Evolutionary conservation across 2,797 vertebrate species (phyloP).

Genomic region (Bovichtus diacanthus): DNA sequence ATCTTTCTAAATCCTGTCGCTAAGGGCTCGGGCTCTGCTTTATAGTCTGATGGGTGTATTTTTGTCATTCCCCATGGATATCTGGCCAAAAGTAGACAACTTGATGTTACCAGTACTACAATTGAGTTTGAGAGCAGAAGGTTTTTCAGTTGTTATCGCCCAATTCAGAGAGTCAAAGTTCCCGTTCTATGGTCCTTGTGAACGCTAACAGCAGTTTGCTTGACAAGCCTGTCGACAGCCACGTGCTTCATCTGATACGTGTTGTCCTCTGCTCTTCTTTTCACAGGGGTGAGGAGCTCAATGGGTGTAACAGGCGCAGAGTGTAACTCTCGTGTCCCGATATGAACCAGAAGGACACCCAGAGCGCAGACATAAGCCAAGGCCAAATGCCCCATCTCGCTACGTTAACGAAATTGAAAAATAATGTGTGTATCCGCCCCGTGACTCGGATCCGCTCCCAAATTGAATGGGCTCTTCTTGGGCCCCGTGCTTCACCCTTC

Average conservation of each 20-base stretch:
- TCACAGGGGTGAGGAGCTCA: not conserved
- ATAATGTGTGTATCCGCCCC: no score
- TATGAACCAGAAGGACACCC: not conserved
- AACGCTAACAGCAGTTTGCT: not conserved
- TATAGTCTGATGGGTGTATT: conserved; percentile 22
- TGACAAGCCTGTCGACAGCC: not conserved
- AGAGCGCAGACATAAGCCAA: no score
- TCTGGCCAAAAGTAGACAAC: conserved; percentile 9
- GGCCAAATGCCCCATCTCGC: no score
- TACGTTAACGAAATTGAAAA: no score
- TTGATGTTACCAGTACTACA: conserved; percentile 7
- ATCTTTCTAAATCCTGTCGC: not conserved
- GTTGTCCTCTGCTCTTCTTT: not conserved
- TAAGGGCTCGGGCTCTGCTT: conserved; percentile 13
- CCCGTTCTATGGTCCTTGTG: not conserved
- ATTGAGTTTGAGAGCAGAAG: conserved; percentile 1
- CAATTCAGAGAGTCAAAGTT: not conserved
- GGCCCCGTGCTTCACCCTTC: no score
- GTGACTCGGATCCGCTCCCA: no score
- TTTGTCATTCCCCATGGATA: conserved; percentile 27
- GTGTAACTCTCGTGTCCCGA: not conserved
- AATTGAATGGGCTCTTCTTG: no score
- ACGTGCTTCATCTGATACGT: not conserved
- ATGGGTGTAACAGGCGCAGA: not conserved
- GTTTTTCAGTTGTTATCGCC: not conserved